These are phyloP conservation scores for Halotydeus destructor DNA, from an alignment of 1,140 invertebrate genomes.

Conservation along the genomic window DNA sequence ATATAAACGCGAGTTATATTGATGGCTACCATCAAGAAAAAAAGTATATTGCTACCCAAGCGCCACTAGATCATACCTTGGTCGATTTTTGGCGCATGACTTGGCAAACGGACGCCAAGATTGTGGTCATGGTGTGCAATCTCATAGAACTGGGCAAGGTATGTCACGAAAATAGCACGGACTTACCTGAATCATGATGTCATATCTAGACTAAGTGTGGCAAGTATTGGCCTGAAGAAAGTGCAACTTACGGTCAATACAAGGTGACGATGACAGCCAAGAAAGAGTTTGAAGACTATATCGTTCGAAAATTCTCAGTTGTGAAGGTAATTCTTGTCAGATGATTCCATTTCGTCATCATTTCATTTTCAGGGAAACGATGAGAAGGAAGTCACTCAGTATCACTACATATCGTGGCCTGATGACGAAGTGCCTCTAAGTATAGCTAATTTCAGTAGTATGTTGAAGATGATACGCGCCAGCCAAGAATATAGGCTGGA, in stretches of 20 bases:
- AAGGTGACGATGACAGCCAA: background rate
- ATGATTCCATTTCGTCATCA: no score
- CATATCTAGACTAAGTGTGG: no score
- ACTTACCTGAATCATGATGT: no score
- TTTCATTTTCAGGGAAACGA: no score
- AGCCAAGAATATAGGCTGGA: background rate
- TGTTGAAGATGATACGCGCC: slow-evolving; percentile 3
- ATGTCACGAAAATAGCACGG: no score
- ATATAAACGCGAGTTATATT: slow-evolving; percentile 33
- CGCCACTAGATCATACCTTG: slow-evolving; percentile 45
- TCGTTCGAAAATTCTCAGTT: background rate
- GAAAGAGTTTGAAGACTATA: background rate
- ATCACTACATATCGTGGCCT: slow-evolving; percentile 15
- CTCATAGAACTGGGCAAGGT: slow-evolving; percentile 49
- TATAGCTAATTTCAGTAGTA: no score
- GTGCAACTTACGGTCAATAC: slow-evolving; percentile 5
- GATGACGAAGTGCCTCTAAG: slow-evolving; percentile 15
- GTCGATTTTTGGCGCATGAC: slow-evolving; percentile 64
- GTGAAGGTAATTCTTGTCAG: no score
- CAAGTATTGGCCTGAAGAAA: slow-evolving; percentile 9
- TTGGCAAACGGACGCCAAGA: slow-evolving; percentile 42
- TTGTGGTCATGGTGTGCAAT: slow-evolving; percentile 58
- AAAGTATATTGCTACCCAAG: slow-evolving; percentile 62
- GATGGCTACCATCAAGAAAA: slow-evolving; percentile 41
- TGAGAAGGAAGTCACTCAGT: slow-evolving; percentile 17